Conservation (phyloP, 2,888 invertebrate species). For the Ctena decussata region DNA sequence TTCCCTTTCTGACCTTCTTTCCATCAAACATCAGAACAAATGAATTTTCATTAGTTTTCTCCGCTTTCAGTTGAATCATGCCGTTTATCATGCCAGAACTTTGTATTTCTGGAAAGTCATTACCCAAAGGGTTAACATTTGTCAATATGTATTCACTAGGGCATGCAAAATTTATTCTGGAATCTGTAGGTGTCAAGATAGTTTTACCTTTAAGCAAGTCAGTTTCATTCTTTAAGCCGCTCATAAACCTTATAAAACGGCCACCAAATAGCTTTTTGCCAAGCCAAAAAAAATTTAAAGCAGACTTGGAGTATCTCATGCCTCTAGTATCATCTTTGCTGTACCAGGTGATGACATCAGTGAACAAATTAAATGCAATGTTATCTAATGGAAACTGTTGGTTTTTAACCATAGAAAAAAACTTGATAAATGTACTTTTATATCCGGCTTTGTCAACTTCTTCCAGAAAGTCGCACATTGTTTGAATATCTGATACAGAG, state of each 20-base stretch:
- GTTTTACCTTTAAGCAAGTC: background rate
- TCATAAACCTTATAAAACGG: conserved; percentile 25
- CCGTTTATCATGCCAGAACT: background rate
- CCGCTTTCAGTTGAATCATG: background rate
- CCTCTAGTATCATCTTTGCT: background rate
- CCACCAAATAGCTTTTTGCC: conserved; percentile 30
- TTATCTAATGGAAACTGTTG: background rate
- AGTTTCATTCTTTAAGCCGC: conserved; percentile 24
- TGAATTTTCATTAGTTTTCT: background rate
- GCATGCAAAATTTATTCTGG: background rate
- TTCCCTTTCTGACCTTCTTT: background rate
- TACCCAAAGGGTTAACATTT: background rate
- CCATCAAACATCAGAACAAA: background rate
- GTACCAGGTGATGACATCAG: background rate
- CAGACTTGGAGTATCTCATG: conserved; percentile 16
- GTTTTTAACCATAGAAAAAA: too few relatives aligned
- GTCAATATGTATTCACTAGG: background rate
- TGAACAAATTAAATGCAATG: background rate
- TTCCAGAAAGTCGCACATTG: too few relatives aligned
- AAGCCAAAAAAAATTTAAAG: conserved; percentile 11
- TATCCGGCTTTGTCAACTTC: too few relatives aligned
- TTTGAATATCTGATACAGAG: too few relatives aligned
- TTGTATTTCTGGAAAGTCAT: background rate
- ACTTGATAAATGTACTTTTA: too few relatives aligned
- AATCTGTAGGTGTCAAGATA: background rate